phyloP scores from a whole-genome alignment of 2,888 invertebrate species.

The Clivina fossor region DNA sequence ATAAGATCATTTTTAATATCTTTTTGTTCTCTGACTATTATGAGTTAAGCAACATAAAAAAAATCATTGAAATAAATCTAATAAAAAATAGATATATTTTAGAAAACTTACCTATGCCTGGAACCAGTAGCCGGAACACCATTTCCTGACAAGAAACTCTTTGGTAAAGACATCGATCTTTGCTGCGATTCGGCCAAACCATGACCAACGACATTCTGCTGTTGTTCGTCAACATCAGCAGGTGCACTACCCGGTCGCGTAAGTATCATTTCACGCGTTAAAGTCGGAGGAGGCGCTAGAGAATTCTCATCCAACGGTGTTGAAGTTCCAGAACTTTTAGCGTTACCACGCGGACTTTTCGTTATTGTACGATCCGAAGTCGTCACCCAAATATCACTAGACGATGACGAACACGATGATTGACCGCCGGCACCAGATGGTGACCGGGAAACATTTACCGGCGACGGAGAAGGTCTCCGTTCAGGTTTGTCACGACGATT shows the following conservation, averaged over 20 bases:
- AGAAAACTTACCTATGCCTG: constrained; percentile 28
- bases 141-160: constrained; percentile 55
- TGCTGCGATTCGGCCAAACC: constrained; percentile 50
- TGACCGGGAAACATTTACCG: constrained; percentile 45
- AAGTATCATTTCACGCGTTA: constrained; percentile 49
- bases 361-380: constrained; percentile 56
- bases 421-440: constrained; percentile 46
- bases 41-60: too few species aligned
- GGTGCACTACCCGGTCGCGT: constrained; percentile 60
- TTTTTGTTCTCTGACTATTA: too few species aligned
- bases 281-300: constrained; percentile 42
- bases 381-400: constrained; percentile 59
- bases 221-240: constrained; percentile 48
- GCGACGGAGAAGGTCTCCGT: constrained; percentile 42
- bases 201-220: constrained; percentile 24
- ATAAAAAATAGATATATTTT: constrained; percentile 4
- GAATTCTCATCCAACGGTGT: constrained; percentile 58
- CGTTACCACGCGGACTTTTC: constrained; percentile 50
- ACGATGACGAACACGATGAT: constrained; percentile 54
- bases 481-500: constrained; percentile 26
- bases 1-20: too few species aligned
- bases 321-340: constrained; percentile 56
- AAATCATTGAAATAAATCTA: too few species aligned
- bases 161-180: constrained; percentile 58
- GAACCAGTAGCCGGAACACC: constrained; percentile 6